A percentile compares a stretch with the other conserved stretches of the same genome.
Conservation (phyloP, 2,888 invertebrate genomes). For the Alviniconcha strummeri region DNA sequence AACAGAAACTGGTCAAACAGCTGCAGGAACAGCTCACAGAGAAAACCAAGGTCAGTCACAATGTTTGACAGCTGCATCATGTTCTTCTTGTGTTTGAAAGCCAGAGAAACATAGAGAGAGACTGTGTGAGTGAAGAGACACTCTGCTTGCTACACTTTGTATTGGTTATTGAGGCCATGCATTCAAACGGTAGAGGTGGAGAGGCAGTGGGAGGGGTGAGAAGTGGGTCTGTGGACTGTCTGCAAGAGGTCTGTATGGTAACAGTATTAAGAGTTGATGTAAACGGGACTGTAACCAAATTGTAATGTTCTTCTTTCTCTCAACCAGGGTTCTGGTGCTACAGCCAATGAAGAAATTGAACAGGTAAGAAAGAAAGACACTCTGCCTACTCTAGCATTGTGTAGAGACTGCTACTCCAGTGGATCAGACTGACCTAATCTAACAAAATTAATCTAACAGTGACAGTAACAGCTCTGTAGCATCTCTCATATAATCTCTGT, state of each 20-base stretch:
- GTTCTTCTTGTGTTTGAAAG: background rate
- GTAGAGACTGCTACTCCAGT: background rate
- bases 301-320: constrained; percentile 9
- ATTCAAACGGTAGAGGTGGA: too few species aligned
- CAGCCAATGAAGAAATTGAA: constrained; percentile 37
- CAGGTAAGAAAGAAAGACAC: constrained; percentile 33
- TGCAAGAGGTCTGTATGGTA: too few species aligned
- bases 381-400: background rate
- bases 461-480: background rate
- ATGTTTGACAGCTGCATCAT: background rate
- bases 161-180: too few species aligned
- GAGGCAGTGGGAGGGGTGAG: too few species aligned
- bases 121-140: background rate
- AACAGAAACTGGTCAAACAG: constrained; percentile 68
- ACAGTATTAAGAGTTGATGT: too few species aligned
- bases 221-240: too few species aligned
- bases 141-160: too few species aligned
- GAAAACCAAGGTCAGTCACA: constrained; percentile 38
- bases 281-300: too few species aligned
- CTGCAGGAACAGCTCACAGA: constrained; percentile 65
- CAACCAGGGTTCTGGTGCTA: constrained; percentile 35
- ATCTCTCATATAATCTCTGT: background rate
- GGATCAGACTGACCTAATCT: background rate
- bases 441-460: background rate
- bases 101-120: background rate